Evolutionary conservation across 64 coral and sea anemone genomes (phyloP).

Genomic region (Cladopsammia gracilis): DNA sequence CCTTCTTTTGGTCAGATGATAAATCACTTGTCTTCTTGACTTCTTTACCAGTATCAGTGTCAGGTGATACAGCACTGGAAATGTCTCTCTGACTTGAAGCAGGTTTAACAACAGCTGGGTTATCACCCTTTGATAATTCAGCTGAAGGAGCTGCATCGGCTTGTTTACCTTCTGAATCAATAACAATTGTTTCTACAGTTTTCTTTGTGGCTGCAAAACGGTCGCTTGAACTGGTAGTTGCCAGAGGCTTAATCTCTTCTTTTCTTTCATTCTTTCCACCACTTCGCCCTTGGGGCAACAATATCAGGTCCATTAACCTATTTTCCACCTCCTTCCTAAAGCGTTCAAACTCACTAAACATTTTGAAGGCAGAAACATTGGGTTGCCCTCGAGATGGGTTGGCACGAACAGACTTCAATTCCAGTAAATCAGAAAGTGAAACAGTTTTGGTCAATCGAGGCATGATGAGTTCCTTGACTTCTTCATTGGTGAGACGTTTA

Average conservation of each 20-base stretch:
- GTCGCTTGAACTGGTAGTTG: not conserved
- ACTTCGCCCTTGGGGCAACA: constrained; percentile 10
- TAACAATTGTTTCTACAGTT: not conserved
- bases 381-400: not conserved
- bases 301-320: constrained; percentile 4
- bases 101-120: not conserved
- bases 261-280: too few relatives aligned
- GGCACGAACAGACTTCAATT: constrained; percentile 8
- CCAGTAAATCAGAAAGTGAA: constrained; percentile 40
- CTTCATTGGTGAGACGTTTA: not conserved
- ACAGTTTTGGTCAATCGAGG: constrained; percentile 11
- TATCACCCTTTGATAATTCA: not conserved
- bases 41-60: not conserved
- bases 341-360: constrained; percentile 49
- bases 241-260: not conserved
- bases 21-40: not conserved
- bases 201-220: not conserved
- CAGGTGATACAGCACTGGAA: not conserved
- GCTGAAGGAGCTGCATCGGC: not conserved
- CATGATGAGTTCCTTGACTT: not conserved
- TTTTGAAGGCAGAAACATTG: constrained; percentile 25
- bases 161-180: not conserved
- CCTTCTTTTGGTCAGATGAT: not conserved
- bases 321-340: constrained; percentile 34
- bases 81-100: not conserved